Evolutionary conservation across 2,113 vertebrate genomes (phyloP).

Genomic region (Periophthalmus modestus): DNA sequence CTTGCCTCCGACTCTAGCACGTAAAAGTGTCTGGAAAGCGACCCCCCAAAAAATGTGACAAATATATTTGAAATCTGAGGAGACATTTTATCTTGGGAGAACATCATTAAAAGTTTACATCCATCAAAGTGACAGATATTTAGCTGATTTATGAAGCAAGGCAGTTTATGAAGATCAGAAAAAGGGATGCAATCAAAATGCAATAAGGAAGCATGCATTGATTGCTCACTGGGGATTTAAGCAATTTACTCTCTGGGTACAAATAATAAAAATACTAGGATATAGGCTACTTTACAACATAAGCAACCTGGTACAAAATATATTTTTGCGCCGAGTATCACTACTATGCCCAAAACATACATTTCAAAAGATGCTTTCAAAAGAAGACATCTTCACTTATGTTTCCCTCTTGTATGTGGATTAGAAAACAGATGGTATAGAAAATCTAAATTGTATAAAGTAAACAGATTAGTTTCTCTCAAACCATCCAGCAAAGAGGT

Average conservation of each 20-base stretch:
- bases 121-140: conserved; percentile 14
- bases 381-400: not conserved
- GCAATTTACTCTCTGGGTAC: not conserved
- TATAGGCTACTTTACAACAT: not conserved
- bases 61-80: conserved; percentile 28
- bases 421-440: not conserved
- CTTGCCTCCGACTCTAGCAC: conserved; percentile 29
- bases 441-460: not conserved
- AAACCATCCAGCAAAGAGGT: not conserved
- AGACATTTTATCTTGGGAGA: conserved; percentile 14
- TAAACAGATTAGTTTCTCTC: not conserved
- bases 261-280: not conserved
- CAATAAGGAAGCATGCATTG: conserved; percentile 26
- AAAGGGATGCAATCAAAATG: conserved; percentile 36
- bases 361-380: not conserved
- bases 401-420: not conserved
- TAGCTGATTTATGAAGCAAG: conserved; percentile 26
- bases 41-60: conserved; percentile 12
- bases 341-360: not conserved
- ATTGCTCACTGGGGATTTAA: conserved; percentile 22
- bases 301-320: not conserved
- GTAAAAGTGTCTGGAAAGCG: conserved; percentile 45
- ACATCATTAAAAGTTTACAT: conserved; percentile 12
- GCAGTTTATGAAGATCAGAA: conserved; percentile 13
- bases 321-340: not conserved